Percentiles rank a stretch among this genome's conserved stretches.
Conservation (phyloP, 2,113 vertebrate genomes). For the Poeciliopsis prolifica region DNA sequence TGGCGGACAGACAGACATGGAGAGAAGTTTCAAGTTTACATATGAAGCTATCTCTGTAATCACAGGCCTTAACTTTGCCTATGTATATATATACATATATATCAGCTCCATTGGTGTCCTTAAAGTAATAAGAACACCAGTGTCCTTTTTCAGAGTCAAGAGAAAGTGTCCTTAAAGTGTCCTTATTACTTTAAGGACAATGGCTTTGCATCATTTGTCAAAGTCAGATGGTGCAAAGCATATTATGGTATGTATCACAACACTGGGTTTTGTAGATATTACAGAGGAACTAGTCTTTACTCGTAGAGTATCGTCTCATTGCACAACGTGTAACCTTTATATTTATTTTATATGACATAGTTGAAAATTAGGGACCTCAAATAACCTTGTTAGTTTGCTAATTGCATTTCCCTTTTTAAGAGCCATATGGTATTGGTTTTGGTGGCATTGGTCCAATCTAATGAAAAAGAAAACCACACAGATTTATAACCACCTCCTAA, state of each 20-base stretch:
- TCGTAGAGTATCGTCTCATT: not conserved
- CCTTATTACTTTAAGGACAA: too few relatives aligned
- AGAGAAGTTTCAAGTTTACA: not conserved
- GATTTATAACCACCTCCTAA: conserved; percentile 70
- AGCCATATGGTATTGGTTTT: conserved; percentile 77
- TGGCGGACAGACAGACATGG: not conserved
- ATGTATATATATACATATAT: too few relatives aligned
- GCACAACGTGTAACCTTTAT: conserved; percentile 5
- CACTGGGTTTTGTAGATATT: not conserved
- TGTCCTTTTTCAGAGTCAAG: too few relatives aligned
- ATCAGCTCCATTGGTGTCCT: too few relatives aligned
- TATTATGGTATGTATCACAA: not conserved
- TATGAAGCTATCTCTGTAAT: too few relatives aligned
- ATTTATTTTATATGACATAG: conserved; percentile 30
- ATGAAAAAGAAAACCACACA: conserved; percentile 62
- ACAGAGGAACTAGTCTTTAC: not conserved
- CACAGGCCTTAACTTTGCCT: too few relatives aligned
- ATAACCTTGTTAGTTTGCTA: conserved; percentile 64
- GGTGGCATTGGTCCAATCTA: conserved; percentile 57
- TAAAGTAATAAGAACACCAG: too few relatives aligned
- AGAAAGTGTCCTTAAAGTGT: too few relatives aligned
- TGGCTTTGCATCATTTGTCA: too few relatives aligned
- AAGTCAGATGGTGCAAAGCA: too few relatives aligned
- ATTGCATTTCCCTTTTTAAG: conserved; percentile 69
- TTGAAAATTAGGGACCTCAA: conserved; percentile 43